Base-by-base conservation (phyloP, 2,888 invertebrate genomes). In the Ommatoiulus sabulosus region DNA sequence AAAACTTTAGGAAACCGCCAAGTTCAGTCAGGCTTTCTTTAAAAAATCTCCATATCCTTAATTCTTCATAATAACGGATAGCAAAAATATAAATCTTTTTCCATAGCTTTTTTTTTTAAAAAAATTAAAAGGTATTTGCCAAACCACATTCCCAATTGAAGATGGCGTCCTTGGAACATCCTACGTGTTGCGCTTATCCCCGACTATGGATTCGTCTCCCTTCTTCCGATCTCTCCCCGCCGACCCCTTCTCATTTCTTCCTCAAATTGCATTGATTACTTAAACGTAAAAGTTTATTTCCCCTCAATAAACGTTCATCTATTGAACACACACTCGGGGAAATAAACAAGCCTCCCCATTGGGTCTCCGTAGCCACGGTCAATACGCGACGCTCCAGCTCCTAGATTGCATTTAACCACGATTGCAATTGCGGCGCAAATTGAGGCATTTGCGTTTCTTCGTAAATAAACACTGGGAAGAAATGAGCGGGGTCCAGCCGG, bases 251-350 rank as follows among this genome's bases (percentile, higher is more conserved):
- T 63, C 63, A 63, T 63, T 63, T 63, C 63, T 63, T 63, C 63
- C 63, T 63, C 63, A 63, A 63, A 63, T 63, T 63, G 63, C 63
- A 63, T 63, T 63, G 63, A 63, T 63, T 63, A 63, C 63, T 63
- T 63, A 63, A 63, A 63, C 63, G 63, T 20, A 20, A 63, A 63
- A 63, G 63, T 63, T 63, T 63, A 63, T 63, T 63, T 63, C 63
- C 63, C 63, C 63, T 63, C 63, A 63, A 63, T 63, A 63, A 63
- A 63, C 63, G 63, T 63, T 63, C 63, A 63, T 63, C 63, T 63
- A 63, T 63, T 63, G 63, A 63, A 63, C 63, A 63, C 63, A 63
- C 63, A 63, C 63, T 63, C 63, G 63, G 63, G 63, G 63, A 63
- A 63, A 63, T 63, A 63, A 63, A 63, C 63, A 63, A 63, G 63